Base-by-base conservation (phyloP, 1,140 invertebrate genomes). In the Laodelphax striatellus region DNA sequence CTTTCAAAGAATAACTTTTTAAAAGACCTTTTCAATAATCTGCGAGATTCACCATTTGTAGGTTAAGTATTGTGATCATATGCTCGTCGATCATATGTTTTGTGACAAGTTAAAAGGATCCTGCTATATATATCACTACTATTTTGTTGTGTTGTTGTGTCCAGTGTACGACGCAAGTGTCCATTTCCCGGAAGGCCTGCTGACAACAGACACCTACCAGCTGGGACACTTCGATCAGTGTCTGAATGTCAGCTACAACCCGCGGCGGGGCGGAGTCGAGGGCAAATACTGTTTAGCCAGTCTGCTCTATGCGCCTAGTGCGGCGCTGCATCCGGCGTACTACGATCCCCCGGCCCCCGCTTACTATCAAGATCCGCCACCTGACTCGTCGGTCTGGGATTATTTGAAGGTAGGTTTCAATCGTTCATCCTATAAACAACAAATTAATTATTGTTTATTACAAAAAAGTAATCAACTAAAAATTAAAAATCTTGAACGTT, bases 191-290 rank as follows among this genome's bases (percentile, higher is more conserved):
- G 61, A 67, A 1, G 76, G 76, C 16, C 13, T 79, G 34, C 68
- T 78, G 22, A 72, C 71, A 21, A 77, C 76, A 0, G 75, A 78
- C 65, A 68, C 71, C 9, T 71, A 71, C 56, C 71, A 73, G 46
- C 66, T 76, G 16, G 77, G 77, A 19, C 76, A 78, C 66, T 78
- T 74, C 65, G 74, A 77, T 62, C 71, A 77, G 64, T 79, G 77
- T 55, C 53, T 78, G 10, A 41, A 21, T n/a, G 54, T 63, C 11
- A 8, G 22, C 9, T 21, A 57, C 16, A 3, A 16, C n/a, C n/a
- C n/a, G n/a, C n/a, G n/a, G n/a, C n/a, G n/a, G n/a, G n/a, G 28
- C n/a, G 6, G 43, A 3, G 1, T 61, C 11, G 28, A 55, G 19
- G 60, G 60, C 11, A 42, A 61, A 50, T 55, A 61, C 53, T 61